Conservation (phyloP, 2,113 vertebrate genomes). For the Apteryx mantelli region DNA sequence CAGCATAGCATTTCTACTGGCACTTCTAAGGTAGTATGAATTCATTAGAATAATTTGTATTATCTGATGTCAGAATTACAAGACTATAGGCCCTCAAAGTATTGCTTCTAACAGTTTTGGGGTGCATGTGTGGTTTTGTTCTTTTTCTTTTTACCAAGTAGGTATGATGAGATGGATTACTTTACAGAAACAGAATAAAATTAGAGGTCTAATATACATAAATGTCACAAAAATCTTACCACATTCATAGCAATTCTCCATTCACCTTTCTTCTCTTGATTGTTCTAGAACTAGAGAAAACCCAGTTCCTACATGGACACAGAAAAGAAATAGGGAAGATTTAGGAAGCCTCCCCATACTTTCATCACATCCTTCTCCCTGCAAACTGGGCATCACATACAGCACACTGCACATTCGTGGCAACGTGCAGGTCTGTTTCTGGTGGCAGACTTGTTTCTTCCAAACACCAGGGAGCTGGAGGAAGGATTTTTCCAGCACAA, state of each 20-base stretch:
- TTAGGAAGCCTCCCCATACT: not conserved
- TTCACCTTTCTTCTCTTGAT: not conserved
- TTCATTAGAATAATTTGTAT: not conserved
- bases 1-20: not conserved
- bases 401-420: not conserved
- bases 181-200: not conserved
- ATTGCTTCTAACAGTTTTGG: not conserved
- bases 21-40: not conserved
- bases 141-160: not conserved
- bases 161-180: not conserved
- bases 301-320: not conserved
- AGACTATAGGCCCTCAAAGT: not conserved
- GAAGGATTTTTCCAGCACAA: not conserved
- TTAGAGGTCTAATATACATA: rapidly evolving
- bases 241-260: not conserved
- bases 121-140: rapidly evolving
- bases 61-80: not conserved
- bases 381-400: not conserved
- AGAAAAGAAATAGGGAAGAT: not conserved
- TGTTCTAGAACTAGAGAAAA: not conserved
- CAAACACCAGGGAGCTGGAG: not conserved
- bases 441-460: not conserved
- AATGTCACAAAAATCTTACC: not conserved
- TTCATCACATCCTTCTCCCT: not conserved
- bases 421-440: not conserved